A percentile compares a stretch with the other conserved stretches of the same genome.
Conservation (phyloP, 2,888 invertebrate species). For the Rhingia rostrata region DNA sequence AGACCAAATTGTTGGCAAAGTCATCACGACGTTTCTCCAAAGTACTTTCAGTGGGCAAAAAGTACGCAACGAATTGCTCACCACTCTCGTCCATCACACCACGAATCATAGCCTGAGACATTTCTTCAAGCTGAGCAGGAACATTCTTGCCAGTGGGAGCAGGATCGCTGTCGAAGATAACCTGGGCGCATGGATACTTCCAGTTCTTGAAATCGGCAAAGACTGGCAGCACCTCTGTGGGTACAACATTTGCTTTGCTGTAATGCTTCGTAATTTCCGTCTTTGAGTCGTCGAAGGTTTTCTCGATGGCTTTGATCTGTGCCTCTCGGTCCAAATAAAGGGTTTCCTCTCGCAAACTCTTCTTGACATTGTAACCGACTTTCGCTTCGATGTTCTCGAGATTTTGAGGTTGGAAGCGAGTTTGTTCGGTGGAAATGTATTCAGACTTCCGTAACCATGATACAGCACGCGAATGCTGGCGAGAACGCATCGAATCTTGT, state of each 20-base stretch:
- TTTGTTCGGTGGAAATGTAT: slow-evolving; percentile 99
- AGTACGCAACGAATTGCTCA: slow-evolving; percentile 99
- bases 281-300: slow-evolving; percentile 96
- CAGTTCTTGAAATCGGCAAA: slow-evolving; percentile 98
- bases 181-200: slow-evolving; percentile 99
- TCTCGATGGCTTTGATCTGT: slow-evolving; percentile 98
- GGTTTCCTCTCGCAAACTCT: slow-evolving; percentile 94
- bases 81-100: slow-evolving; percentile 99
- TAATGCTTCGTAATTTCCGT: slow-evolving; percentile 94
- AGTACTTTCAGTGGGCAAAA: slow-evolving; percentile 96
- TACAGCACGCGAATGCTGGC: slow-evolving; percentile 97
- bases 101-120: slow-evolving; percentile 99
- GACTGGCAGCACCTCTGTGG: slow-evolving; percentile 93
- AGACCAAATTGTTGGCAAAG: slow-evolving; percentile 88
- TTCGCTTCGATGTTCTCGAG: slow-evolving; percentile 99
- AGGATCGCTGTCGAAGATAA: slow-evolving; percentile 99
- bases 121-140: slow-evolving; percentile 96
- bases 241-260: slow-evolving; percentile 96
- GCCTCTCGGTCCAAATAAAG: slow-evolving; percentile 98
- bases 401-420: slow-evolving; percentile 97
- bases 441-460: slow-evolving; percentile 99
- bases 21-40: slow-evolving; percentile 94
- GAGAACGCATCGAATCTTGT: slow-evolving; percentile 93
- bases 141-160: slow-evolving; percentile 94
- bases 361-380: slow-evolving; percentile 99